Evolutionary conservation across 2,797 vertebrate species (phyloP), one percentile per base, ranked within the genome.

Genomic region (Neosilurus hyrtlii): DNA sequence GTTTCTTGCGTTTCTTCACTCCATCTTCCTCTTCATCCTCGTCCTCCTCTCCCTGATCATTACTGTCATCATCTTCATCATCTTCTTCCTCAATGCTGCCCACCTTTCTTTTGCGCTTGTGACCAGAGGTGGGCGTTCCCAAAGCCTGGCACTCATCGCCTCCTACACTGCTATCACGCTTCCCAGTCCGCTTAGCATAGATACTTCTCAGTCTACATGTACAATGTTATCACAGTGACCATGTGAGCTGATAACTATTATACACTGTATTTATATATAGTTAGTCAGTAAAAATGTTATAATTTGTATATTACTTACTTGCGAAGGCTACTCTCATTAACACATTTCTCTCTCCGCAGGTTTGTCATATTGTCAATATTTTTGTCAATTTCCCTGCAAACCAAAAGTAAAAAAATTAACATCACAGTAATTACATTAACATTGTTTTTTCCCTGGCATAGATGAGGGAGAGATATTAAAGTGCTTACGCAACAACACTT

Each of bases 311-410:
- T 35, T 76, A 96, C 97, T 97, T 94, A 99, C 97, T 98, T 98
- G 90, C 97, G 96, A 86, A 99, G 96, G 88, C 96, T 96, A 88
- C 97, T 96, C 93, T 99, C 97, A 30, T 97, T 94, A 85, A 94
- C 92, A 96, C 97, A 97, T 88, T 98, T 99, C 92, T 99, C 97
- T 94, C 96, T 96, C 89, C 96, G 95, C 90, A 99, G 92, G 91
- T 96, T 98, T 91, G 96, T 97, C 96, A 99, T 98, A 87, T 95
- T 94, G 88, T 99, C 97, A 79, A 99, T 98, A 90, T 95, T 98
- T 94, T 97, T 98, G 91, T 99, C 97, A 82, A 99, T 99, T 94
- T 99, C 96, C 90, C 97, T 99, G 94, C 61, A 88, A 77, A 89
- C 0, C 43, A 91, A 90, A 86, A 70, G 87, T 56, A 67, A 56